phyloP scores from a whole-genome alignment of 1,140 invertebrate genomes.

The Aphidius gifuensis region DNA sequence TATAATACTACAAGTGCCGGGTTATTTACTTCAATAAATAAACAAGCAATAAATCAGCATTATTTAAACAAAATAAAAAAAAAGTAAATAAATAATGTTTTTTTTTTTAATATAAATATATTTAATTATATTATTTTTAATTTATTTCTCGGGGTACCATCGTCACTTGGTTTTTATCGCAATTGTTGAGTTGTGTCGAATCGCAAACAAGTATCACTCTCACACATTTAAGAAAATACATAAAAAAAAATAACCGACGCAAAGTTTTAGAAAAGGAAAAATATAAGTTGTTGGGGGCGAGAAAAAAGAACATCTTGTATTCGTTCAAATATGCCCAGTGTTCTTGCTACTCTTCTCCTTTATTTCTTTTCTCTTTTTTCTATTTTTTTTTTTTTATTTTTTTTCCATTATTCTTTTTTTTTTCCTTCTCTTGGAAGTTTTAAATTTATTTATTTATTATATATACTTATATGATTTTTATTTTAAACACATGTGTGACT shows the following conservation, averaged over 20 bases:
- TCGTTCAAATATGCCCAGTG: too few relatives aligned
- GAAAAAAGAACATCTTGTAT: not conserved
- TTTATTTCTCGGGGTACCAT: not conserved
- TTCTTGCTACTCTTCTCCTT: too few relatives aligned
- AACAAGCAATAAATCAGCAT: too few relatives aligned
- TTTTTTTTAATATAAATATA: not conserved
- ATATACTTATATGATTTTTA: not conserved
- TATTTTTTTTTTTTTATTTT: not conserved
- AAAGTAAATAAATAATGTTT: not conserved
- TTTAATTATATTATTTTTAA: not conserved
- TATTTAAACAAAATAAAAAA: too few relatives aligned
- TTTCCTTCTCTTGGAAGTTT: too few relatives aligned
- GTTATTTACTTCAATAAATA: too few relatives aligned
- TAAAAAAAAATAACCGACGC: slow-evolving; percentile 18
- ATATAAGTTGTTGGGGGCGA: not conserved
- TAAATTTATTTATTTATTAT: not conserved
- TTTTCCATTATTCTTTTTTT: too few relatives aligned
- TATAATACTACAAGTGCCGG: too few relatives aligned
- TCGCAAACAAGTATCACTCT: too few relatives aligned
- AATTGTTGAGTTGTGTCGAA: not conserved
- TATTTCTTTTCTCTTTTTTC: not conserved
- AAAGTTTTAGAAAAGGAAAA: slow-evolving; percentile 6
- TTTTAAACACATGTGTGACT: too few relatives aligned
- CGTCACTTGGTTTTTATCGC: slow-evolving; percentile 5
- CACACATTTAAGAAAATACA: not conserved